These are phyloP conservation scores for Pyrrhura leucotis DNA, from an alignment of 2,797 vertebrate species.

Conservation along the genomic window DNA sequence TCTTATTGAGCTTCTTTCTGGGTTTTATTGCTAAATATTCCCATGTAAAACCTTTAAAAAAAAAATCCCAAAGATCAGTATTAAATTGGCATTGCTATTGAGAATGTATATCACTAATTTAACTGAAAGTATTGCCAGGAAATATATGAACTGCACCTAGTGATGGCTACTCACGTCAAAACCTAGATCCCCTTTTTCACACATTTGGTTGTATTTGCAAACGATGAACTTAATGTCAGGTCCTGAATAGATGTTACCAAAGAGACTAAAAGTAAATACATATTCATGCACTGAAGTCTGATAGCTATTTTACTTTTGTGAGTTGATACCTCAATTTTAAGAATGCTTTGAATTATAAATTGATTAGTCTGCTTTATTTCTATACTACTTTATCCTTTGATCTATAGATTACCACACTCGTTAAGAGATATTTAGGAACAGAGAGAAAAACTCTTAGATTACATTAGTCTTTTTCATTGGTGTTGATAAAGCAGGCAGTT, in stretches of 20 bases:
- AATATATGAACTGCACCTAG: not conserved
- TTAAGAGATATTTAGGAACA: not conserved
- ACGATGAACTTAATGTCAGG: not conserved
- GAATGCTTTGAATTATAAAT: not conserved
- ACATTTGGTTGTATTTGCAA: not conserved
- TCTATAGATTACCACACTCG: not conserved
- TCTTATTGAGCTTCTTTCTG: not conserved
- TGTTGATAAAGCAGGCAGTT: not conserved
- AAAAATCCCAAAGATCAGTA: not conserved
- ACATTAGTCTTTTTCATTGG: not conserved
- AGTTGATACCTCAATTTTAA: not conserved
- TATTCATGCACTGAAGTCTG: not conserved
- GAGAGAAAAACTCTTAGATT: not conserved
- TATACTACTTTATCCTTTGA: not conserved
- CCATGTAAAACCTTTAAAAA: not conserved
- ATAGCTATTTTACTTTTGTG: not conserved
- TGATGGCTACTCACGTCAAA: not conserved
- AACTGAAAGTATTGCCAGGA: not conserved
- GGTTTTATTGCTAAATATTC: not conserved
- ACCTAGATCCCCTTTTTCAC: not conserved
- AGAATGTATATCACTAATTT: not conserved
- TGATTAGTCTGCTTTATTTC: not conserved
- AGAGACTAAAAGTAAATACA: not conserved
- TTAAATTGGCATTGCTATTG: not conserved
- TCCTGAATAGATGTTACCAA: not conserved